phyloP scores from a whole-genome alignment of 2,888 invertebrate species.

The Chrysolina americana region DNA sequence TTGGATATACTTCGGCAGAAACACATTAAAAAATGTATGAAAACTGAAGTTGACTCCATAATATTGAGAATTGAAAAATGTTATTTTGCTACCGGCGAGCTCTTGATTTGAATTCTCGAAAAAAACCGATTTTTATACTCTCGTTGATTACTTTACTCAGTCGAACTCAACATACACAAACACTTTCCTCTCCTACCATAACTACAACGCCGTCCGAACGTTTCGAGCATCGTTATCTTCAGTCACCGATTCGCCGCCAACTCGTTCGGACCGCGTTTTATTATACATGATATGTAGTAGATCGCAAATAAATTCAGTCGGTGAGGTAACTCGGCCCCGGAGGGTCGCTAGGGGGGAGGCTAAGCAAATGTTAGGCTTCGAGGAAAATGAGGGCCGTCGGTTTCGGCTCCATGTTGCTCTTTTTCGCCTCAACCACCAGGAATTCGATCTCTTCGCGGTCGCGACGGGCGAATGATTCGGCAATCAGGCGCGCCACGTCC shows the following conservation, averaged over 20 bases:
- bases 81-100: too few species aligned
- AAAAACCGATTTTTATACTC: background rate
- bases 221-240: constrained; percentile 33
- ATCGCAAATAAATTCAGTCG: constrained; percentile 73
- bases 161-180: constrained; percentile 44
- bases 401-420: constrained; percentile 92
- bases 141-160: background rate
- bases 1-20: too few species aligned
- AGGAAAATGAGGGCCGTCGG: constrained; percentile 91
- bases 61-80: too few species aligned
- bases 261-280: constrained; percentile 46
- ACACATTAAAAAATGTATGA: too few species aligned
- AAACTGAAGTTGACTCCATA: too few species aligned
- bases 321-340: constrained; percentile 76
- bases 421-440: constrained; percentile 94
- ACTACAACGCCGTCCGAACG: constrained; percentile 52
- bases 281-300: constrained; percentile 57
- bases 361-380: constrained; percentile 93
- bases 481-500: constrained; percentile 92
- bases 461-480: constrained; percentile 92
- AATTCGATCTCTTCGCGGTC: constrained; percentile 93
- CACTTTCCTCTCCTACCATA: constrained; percentile 55
- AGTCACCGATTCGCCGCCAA: background rate
- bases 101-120: background rate
- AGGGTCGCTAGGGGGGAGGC: constrained; percentile 87